Conservation (phyloP, 2,888 invertebrate species). For the Esperia sulphurella region DNA sequence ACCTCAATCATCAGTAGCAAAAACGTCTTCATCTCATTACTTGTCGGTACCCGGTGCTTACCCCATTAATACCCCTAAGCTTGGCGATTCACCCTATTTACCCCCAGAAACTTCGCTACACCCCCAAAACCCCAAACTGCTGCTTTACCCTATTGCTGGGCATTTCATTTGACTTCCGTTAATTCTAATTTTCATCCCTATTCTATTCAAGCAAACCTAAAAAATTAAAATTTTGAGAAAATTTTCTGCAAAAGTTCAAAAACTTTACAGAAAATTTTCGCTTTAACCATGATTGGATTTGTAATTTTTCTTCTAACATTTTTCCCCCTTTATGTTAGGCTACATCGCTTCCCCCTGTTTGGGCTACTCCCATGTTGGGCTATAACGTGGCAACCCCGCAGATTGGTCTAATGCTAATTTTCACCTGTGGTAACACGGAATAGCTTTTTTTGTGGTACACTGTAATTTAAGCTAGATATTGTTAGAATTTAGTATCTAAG, state of each 20-base stretch:
- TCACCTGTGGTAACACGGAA: slow-evolving; percentile 25
- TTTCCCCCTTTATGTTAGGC: neutral
- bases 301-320: slow-evolving; percentile 4
- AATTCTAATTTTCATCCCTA: too few relatives aligned
- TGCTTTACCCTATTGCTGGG: neutral
- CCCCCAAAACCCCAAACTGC: neutral
- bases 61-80: slow-evolving; percentile 10
- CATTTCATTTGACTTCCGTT: neutral
- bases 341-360: slow-evolving; percentile 5
- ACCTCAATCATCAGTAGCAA: neutral
- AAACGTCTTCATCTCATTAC: neutral
- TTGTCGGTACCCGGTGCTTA: slow-evolving; percentile 15
- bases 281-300: too few relatives aligned
- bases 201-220: too few relatives aligned
- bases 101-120: neutral
- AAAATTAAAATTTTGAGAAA: too few relatives aligned
- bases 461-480: slow-evolving; percentile 9
- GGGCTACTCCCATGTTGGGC: slow-evolving; percentile 3
- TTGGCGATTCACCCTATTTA: slow-evolving; percentile 10
- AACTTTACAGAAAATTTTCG: too few relatives aligned
- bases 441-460: slow-evolving; percentile 31
- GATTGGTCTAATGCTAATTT: slow-evolving; percentile 23
- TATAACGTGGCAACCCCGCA: slow-evolving; percentile 18
- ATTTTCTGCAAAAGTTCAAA: too few relatives aligned
- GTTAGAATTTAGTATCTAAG: too few relatives aligned